Evolutionary conservation across 2,113 vertebrate genomes (phyloP), one percentile per base, ranked within the genome.

Genomic region (Platichthys stellatus): DNA sequence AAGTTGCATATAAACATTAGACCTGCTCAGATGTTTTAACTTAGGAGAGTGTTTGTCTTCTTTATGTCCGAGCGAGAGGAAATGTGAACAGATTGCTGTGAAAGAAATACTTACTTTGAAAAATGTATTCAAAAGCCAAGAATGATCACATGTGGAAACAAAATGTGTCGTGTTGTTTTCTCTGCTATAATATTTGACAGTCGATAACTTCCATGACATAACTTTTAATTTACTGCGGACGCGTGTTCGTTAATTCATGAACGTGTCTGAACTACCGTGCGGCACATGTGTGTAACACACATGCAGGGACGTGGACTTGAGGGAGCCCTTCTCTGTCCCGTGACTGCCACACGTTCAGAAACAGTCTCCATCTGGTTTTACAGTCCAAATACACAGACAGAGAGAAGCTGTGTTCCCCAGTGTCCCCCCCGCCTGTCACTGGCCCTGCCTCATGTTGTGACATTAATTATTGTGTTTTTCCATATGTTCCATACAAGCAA

Each of bases 391-490:
- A 87, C 66, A 78, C 70, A 82, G 81, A 90, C 86, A 87, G 85
- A 88, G 89, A 81, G 85, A 85, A 63, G 77, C 87, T 86, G 74
- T 88, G 82, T 90, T 88, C 85, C 84, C 85, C 82, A 60, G 86
- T 83, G 85, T 76, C 64, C 63, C 62, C 66, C 69, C 75, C 70
- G 53, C 87, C 88, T 85, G 88, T 88, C 86, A 87, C 89, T 86
- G 72, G 89, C 81, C 70, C 83, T 78, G 81, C 86, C 82, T 89
- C 87, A 90, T 91, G 92, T 91, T 92, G 85, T 92, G 90, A 92
- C 89, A 92, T 94, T 92, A 86, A 92, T 93, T 92, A 93, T 92
- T 89, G 83, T 84, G 80, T 89, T 91, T 93, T 92, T 92, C 90
- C 91, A 90, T 92, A 90, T 92, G 93, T 85, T 87, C 88, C 89